Evolutionary conservation across 2,797 vertebrate species (phyloP).

Genomic region (Melanotaenia parkinsoni): DNA sequence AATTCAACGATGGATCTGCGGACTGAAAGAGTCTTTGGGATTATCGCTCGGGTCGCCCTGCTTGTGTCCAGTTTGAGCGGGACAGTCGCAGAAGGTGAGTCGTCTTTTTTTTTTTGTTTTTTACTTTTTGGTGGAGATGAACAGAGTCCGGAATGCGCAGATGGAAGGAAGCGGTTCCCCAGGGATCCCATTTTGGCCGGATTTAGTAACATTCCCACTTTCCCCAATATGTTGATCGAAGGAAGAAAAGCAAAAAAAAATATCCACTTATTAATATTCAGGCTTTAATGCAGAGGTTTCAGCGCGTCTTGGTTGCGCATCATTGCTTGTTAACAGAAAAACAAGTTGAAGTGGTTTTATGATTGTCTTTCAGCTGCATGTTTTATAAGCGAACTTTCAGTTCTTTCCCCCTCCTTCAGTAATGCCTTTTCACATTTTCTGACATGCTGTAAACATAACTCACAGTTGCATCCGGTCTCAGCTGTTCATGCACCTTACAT

Average conservation of each 20-base stretch:
- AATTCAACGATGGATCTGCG: slow-evolving; percentile 59
- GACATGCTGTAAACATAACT: neutral
- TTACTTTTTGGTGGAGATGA: slow-evolving; percentile 18
- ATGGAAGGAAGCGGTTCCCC: neutral
- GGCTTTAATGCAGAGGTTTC: neutral
- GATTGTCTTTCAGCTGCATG: neutral
- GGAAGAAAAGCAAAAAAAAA: neutral
- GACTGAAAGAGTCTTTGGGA: slow-evolving; percentile 46
- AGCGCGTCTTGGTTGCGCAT: slow-evolving; percentile 27
- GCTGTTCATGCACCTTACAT: neutral
- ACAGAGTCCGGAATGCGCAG: slow-evolving; percentile 12
- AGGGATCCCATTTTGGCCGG: too few relatives aligned
- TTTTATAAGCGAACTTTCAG: neutral
- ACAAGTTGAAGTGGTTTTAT: neutral
- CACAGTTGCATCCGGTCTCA: neutral
- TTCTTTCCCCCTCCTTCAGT: neutral
- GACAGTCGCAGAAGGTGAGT: slow-evolving; percentile 69
- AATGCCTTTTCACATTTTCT: neutral
- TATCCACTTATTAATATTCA: too few relatives aligned
- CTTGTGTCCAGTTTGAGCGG: slow-evolving; percentile 45
- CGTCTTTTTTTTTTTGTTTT: neutral
- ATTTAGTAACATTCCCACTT: neutral
- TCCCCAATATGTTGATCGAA: neutral
- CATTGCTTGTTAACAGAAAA: neutral
- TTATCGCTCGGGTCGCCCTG: slow-evolving; percentile 52